Percentiles rank a stretch among this genome's conserved stretches.
Conservation (phyloP, 2,113 vertebrate genomes). For the Sciurus niger region DNA sequence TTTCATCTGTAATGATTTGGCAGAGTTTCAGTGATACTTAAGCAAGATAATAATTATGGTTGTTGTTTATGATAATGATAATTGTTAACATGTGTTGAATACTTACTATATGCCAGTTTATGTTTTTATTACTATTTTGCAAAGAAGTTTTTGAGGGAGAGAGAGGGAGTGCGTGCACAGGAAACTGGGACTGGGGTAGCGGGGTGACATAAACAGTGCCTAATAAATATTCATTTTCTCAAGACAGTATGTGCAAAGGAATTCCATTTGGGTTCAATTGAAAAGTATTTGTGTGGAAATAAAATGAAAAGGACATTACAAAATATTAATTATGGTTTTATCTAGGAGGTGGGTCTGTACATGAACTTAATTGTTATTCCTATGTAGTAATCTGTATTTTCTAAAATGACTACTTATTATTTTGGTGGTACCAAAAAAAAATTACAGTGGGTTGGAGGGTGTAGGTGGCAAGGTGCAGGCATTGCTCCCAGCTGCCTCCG, state of each 20-base stretch:
- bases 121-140: conserved; percentile 44
- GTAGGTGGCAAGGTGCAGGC: background rate
- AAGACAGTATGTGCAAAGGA: background rate
- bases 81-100: conserved; percentile 60
- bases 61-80: conserved; percentile 68
- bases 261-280: conserved; percentile 42
- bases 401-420: conserved; percentile 48
- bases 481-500: background rate
- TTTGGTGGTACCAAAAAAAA: conserved; percentile 4
- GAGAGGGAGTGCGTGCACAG: background rate
- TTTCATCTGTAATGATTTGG: conserved; percentile 69
- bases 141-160: background rate
- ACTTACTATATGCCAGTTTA: background rate
- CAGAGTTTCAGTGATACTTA: conserved; percentile 71
- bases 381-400: conserved; percentile 52
- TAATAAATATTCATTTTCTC: conserved; percentile 52
- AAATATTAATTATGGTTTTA: conserved; percentile 62
- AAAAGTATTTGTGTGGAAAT: conserved; percentile 8
- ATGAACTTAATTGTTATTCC: conserved; percentile 32
- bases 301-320: conserved; percentile 10
- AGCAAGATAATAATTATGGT: conserved; percentile 68
- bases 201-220: background rate
- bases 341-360: background rate
- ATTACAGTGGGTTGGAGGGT: background rate
- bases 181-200: background rate